Evolutionary conservation across 2,113 vertebrate genomes (phyloP).

Genomic region (Sinocyclocheilus anophthalmus): DNA sequence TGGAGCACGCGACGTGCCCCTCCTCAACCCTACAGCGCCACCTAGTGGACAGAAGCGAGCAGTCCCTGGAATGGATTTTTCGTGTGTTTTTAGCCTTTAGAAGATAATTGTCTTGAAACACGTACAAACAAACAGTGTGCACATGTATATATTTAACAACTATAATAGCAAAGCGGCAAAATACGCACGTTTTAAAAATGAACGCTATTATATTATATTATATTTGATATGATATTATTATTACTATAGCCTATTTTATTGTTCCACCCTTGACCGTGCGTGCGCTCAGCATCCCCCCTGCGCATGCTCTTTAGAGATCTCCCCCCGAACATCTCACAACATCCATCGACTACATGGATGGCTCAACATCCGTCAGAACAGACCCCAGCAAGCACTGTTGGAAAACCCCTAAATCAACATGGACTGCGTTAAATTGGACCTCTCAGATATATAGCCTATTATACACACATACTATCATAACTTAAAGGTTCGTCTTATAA

Average conservation of each 20-base stretch:
- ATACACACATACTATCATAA: not conserved
- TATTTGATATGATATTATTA: not conserved
- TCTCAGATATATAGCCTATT: not conserved
- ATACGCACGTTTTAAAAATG: not conserved
- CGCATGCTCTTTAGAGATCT: constrained; percentile 23
- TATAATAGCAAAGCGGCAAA: not conserved
- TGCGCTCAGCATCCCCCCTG: constrained; percentile 27
- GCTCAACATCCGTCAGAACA: not conserved
- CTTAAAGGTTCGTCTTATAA: not conserved
- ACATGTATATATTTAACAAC: not conserved
- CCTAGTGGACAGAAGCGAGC: constrained; percentile 17
- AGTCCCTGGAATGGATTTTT: not conserved
- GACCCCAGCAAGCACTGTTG: constrained; percentile 1
- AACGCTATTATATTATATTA: not conserved
- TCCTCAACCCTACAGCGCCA: not conserved
- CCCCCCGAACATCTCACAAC: constrained; percentile 7
- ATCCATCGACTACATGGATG: constrained; percentile 17
- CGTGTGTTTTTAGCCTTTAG: not conserved
- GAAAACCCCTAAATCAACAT: not conserved
- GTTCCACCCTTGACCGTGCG: too few relatives aligned
- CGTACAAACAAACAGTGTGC: too few relatives aligned
- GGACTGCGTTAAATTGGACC: constrained; percentile 12
- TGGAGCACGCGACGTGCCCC: not conserved
- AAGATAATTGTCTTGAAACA: not conserved
- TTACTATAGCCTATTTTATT: not conserved